These are phyloP conservation scores for Volucella bombylans DNA, from an alignment of 2,888 invertebrate genomes.

Conservation along the genomic window DNA sequence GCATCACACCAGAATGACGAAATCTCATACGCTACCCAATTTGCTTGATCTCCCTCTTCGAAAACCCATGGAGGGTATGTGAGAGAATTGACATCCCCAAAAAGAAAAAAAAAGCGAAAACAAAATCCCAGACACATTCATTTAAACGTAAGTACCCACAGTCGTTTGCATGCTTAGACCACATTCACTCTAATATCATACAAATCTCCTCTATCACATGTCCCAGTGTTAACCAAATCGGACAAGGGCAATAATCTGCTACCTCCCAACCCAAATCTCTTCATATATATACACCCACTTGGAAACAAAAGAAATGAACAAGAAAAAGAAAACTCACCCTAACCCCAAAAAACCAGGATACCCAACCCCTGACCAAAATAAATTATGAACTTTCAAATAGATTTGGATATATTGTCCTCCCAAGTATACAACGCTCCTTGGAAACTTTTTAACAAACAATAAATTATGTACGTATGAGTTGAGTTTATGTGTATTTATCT, in stretches of 20 bases:
- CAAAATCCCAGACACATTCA: slow-evolving; percentile 64
- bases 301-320: not conserved
- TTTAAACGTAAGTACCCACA: slow-evolving; percentile 64
- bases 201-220: slow-evolving; percentile 46
- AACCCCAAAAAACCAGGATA: slow-evolving; percentile 10
- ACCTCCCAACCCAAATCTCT: not conserved
- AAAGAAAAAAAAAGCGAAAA: slow-evolving; percentile 37
- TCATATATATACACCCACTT: not conserved
- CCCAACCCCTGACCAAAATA: slow-evolving; percentile 40
- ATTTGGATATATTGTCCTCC: slow-evolving; percentile 72
- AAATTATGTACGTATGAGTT: slow-evolving; percentile 39
- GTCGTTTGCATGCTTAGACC: slow-evolving; percentile 60
- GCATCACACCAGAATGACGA: not conserved
- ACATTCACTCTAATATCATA: slow-evolving; percentile 50
- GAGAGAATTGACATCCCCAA: not conserved
- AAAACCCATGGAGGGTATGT: not conserved
- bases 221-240: slow-evolving; percentile 35
- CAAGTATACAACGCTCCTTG: slow-evolving; percentile 59
- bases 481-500: no score
- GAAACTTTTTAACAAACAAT: slow-evolving; percentile 63
- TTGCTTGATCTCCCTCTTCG: not conserved
- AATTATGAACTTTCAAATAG: slow-evolving; percentile 72
- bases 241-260: slow-evolving; percentile 31
- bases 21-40: slow-evolving; percentile 16
- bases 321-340: not conserved